Evolutionary conservation across 2,888 invertebrate species (phyloP).

Genomic region (Hetaerina titia): DNA sequence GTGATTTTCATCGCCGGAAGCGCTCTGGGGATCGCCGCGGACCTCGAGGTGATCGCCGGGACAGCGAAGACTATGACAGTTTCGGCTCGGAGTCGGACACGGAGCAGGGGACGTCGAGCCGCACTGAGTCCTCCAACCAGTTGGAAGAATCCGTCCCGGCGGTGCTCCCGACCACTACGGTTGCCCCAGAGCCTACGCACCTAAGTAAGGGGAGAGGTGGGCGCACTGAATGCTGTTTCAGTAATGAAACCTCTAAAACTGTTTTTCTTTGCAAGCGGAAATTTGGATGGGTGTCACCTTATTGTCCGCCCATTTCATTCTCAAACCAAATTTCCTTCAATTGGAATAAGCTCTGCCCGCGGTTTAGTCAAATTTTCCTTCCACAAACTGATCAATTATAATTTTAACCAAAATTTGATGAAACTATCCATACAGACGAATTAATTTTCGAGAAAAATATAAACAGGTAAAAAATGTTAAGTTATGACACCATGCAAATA

Average conservation of each 20-base stretch:
- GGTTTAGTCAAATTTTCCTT: too few relatives aligned
- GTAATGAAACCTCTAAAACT: too few relatives aligned
- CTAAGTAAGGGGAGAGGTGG: slow-evolving; percentile 39
- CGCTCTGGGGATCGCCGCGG: background rate
- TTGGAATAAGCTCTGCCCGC: too few relatives aligned
- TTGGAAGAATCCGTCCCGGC: slow-evolving; percentile 69
- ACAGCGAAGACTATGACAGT: slow-evolving; percentile 71
- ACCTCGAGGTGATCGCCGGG: slow-evolving; percentile 1
- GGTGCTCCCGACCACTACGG: background rate
- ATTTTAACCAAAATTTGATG: background rate
- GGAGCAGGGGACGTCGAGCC: slow-evolving; percentile 71
- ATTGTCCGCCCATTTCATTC: too few relatives aligned
- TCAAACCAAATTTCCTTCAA: too few relatives aligned
- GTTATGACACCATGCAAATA: too few relatives aligned
- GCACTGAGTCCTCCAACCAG: slow-evolving; percentile 72
- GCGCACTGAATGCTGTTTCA: too few relatives aligned
- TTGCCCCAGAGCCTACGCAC: slow-evolving; percentile 40
- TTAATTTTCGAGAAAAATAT: too few relatives aligned
- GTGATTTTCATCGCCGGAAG: slow-evolving; percentile 35
- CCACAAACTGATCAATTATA: background rate
- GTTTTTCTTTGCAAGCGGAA: too few relatives aligned
- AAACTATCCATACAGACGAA: too few relatives aligned
- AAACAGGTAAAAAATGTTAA: too few relatives aligned
- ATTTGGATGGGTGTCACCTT: too few relatives aligned
- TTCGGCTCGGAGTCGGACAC: slow-evolving; percentile 72